These are phyloP conservation scores for Esox niger DNA, from an alignment of 2,113 vertebrate genomes.

Conservation along the genomic window DNA sequence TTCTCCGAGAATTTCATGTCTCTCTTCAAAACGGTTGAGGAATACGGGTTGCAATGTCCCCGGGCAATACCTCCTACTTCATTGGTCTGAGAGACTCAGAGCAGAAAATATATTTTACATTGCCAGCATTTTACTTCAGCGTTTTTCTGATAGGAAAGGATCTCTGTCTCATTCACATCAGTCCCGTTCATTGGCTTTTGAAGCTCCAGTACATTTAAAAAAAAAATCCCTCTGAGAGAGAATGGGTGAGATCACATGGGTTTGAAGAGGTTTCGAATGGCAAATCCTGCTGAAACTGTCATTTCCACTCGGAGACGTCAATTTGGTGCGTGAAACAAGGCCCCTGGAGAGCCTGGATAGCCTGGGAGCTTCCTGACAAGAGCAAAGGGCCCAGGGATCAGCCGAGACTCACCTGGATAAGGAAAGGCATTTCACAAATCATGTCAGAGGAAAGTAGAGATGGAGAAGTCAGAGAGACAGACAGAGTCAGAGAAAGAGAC, in stretches of 20 bases:
- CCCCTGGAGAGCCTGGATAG: constrained; percentile 65
- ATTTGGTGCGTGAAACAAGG: constrained; percentile 72
- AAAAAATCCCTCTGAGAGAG: constrained; percentile 70
- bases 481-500: constrained; percentile 26
- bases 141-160: constrained; percentile 47
- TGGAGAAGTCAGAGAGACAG: constrained; percentile 8
- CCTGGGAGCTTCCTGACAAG: constrained; percentile 69
- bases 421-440: constrained; percentile 57
- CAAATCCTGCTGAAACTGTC: constrained; percentile 79
- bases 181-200: constrained; percentile 67
- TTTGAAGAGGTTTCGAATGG: constrained; percentile 78
- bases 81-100: constrained; percentile 55
- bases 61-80: constrained; percentile 45
- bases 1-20: constrained; percentile 41
- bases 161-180: constrained; percentile 61
- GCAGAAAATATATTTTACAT: constrained; percentile 48
- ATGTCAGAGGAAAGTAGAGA: constrained; percentile 43
- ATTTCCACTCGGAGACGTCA: constrained; percentile 75
- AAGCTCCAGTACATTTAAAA: constrained; percentile 65
- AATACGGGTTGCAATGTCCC: constrained; percentile 30
- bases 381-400: constrained; percentile 73
- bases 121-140: constrained; percentile 41
- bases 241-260: constrained; percentile 72
- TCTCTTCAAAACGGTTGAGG: constrained; percentile 34
- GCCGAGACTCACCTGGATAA: constrained; percentile 65